Percentiles rank a stretch among this genome's conserved stretches.
Evolutionary conservation across 2,797 vertebrate genomes (phyloP).

Genomic region (Silurus aristotelis): DNA sequence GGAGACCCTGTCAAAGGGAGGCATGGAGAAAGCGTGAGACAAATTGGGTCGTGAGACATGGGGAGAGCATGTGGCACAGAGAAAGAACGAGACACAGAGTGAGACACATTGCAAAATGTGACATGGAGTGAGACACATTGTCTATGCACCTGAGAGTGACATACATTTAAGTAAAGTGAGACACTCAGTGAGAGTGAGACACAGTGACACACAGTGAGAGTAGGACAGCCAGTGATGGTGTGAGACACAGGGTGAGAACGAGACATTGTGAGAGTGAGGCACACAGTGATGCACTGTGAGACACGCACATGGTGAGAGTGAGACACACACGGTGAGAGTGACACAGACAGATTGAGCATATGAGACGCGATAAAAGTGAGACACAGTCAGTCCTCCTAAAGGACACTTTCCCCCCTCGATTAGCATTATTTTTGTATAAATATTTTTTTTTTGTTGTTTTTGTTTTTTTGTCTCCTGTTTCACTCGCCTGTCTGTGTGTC

Average conservation of each 20-base stretch:
- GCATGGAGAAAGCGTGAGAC: too few relatives aligned
- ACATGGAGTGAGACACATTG: too few relatives aligned
- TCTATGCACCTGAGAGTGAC: too few relatives aligned
- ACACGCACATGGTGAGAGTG: not conserved
- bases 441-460: not conserved
- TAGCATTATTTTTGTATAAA: not conserved
- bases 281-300: too few relatives aligned
- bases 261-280: not conserved
- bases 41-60: too few relatives aligned
- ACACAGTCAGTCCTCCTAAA: not conserved
- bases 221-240: too few relatives aligned
- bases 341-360: not conserved
- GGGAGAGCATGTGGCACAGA: too few relatives aligned
- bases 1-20: too few relatives aligned
- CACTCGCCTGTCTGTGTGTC: not conserved
- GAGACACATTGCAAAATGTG: not conserved
- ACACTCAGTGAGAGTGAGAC: not conserved
- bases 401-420: constrained; percentile 14
- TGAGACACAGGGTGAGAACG: too few relatives aligned
- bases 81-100: too few relatives aligned
- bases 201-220: not conserved
- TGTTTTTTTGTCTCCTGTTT: not conserved
- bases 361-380: not conserved
- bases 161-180: too few relatives aligned
- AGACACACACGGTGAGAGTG: not conserved